These are phyloP conservation scores for Lasioglossum figueresi DNA, from an alignment of 2,888 invertebrate species.

Conservation along the genomic window DNA sequence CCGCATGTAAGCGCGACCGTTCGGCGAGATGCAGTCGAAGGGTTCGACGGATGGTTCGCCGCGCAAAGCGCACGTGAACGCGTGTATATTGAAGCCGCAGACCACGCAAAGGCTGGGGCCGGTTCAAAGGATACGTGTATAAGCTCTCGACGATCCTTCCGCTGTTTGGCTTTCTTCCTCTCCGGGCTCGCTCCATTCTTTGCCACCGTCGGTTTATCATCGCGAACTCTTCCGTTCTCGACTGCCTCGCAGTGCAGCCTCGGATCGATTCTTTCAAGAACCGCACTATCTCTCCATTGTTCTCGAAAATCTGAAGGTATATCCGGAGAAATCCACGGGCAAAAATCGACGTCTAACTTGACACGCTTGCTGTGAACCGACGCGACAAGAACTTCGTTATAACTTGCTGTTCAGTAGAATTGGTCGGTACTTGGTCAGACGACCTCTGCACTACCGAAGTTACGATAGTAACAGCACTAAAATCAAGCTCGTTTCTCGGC, in stretches of 20 bases:
- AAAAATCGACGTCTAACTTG: background rate
- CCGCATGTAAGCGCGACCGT: background rate
- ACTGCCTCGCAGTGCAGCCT: background rate
- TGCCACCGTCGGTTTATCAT: background rate
- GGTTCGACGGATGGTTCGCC: slow-evolving; percentile 20
- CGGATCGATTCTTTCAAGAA: background rate
- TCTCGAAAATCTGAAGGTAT: background rate
- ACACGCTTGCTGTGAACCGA: background rate
- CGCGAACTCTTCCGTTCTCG: background rate
- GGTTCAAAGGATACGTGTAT: slow-evolving; percentile 24
- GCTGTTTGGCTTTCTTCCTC: slow-evolving; percentile 23
- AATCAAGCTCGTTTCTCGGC: too few relatives aligned
- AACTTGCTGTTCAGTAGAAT: background rate
- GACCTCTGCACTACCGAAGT: background rate
- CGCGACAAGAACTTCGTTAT: background rate
- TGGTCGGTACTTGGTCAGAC: background rate
- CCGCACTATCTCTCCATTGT: background rate
- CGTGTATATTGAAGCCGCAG: slow-evolving; percentile 29
- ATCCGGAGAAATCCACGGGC: background rate
- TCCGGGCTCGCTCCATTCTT: background rate
- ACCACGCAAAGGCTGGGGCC: background rate
- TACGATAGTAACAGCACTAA: too few relatives aligned
- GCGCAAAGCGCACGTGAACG: background rate
- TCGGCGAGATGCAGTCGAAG: slow-evolving; percentile 15
- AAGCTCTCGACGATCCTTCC: slow-evolving; percentile 25